Percentiles rank a stretch among this genome's conserved stretches.
These are phyloP conservation scores for Oncorhynchus kisutch DNA, from an alignment of 2,113 vertebrate species.

Conservation along the genomic window DNA sequence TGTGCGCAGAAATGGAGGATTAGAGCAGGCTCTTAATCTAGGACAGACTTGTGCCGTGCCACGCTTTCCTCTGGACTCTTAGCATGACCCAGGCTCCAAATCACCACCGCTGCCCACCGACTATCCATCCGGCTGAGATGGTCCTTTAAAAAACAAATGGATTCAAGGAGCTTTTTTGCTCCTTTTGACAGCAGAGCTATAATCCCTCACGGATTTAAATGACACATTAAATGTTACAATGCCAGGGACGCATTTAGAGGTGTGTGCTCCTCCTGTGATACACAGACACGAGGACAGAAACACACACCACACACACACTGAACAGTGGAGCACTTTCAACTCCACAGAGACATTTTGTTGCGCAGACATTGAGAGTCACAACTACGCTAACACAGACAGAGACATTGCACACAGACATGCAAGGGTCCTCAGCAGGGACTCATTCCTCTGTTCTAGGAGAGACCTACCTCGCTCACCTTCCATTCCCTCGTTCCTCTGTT, in stretches of 20 bases:
- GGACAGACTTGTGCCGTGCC: constrained; percentile 69
- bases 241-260: constrained; percentile 73
- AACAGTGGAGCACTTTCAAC: constrained; percentile 39
- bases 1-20: constrained; percentile 70
- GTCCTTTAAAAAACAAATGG: constrained; percentile 71
- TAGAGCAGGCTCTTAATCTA: constrained; percentile 75
- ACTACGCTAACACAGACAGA: too few relatives aligned
- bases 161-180: constrained; percentile 61
- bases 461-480: too few relatives aligned
- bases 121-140: constrained; percentile 44
- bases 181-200: constrained; percentile 57
- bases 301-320: constrained; percentile 10
- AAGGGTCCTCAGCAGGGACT: too few relatives aligned
- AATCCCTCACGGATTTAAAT: constrained; percentile 74
- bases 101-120: background rate
- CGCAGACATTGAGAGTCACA: constrained; percentile 24
- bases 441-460: too few relatives aligned
- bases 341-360: constrained; percentile 28
- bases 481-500: too few relatives aligned
- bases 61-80: background rate
- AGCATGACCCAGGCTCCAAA: background rate
- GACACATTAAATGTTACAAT: constrained; percentile 70
- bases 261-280: background rate
- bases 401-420: too few relatives aligned
- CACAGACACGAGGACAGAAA: background rate